A percentile compares a stretch with the other conserved stretches of the same genome.
phyloP scores from a whole-genome alignment of 2,888 invertebrate species.

The Kryphioiulus occultus region DNA sequence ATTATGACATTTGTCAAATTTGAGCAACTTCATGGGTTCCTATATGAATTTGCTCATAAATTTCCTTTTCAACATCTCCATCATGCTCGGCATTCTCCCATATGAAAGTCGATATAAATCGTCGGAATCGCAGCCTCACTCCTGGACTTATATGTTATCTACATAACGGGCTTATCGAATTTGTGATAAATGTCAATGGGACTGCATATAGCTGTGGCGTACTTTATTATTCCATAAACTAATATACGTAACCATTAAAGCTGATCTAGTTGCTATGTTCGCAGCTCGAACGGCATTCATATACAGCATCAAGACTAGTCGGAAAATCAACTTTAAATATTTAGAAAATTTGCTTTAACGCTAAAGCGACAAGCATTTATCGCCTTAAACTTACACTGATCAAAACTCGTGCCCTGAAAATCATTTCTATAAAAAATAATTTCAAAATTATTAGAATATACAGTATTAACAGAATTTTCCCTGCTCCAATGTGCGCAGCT shows the following conservation, averaged over 20 bases:
- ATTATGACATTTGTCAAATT: conserved; percentile 35
- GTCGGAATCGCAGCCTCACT: not conserved
- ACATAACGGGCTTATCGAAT: conserved; percentile 7
- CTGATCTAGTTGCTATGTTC: not conserved
- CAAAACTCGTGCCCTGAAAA: too few species aligned
- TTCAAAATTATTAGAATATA: too few species aligned
- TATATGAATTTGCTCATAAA: conserved; percentile 35
- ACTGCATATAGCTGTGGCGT: not conserved
- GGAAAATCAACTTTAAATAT: too few species aligned
- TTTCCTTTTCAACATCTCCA: conserved; percentile 30
- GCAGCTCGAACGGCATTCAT: too few species aligned
- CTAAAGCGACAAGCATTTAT: too few species aligned
- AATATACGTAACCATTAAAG: not conserved
- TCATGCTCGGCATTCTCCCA: conserved; percentile 18
- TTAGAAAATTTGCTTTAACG: too few species aligned
- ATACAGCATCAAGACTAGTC: too few species aligned
- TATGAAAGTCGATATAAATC: conserved; percentile 35
- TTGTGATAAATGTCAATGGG: not conserved
- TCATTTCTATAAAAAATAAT: too few species aligned
- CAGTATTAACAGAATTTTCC: too few species aligned
- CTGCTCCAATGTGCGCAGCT: too few species aligned
- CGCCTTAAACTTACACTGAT: too few species aligned
- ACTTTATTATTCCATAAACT: not conserved
- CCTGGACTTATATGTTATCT: not conserved
- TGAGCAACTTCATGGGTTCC: conserved; percentile 26